Conservation (phyloP, 2,797 vertebrate genomes). For the Pagetopsis macropterus region DNA sequence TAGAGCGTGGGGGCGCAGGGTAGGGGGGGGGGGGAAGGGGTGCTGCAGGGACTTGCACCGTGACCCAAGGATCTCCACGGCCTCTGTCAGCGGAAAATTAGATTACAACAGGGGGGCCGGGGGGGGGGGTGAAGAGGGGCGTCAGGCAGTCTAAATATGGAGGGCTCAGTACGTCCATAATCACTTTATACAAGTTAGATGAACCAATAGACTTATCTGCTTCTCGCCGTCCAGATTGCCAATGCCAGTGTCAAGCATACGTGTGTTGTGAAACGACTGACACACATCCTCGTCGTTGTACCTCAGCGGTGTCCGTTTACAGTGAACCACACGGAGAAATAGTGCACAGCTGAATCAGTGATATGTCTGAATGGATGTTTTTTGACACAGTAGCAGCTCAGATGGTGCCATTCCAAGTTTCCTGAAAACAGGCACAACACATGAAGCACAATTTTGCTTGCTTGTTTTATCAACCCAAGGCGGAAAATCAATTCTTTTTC, state of each 20-base stretch:
- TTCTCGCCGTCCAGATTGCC: slow-evolving; percentile 74
- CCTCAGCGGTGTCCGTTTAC: slow-evolving; percentile 41
- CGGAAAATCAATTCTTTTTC: slow-evolving; percentile 37
- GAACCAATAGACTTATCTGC: slow-evolving; percentile 82
- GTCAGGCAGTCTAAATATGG: slow-evolving; percentile 88
- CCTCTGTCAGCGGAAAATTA: slow-evolving; percentile 87
- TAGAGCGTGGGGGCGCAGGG: slow-evolving; percentile 67
- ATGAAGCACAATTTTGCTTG: slow-evolving; percentile 7
- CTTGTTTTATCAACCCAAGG: slow-evolving; percentile 43
- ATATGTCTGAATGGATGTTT: slow-evolving; percentile 50
- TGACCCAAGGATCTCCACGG: slow-evolving; percentile 83
- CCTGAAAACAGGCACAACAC: slow-evolving; percentile 36
- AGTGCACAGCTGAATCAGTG: slow-evolving; percentile 36
- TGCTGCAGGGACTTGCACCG: slow-evolving; percentile 69
- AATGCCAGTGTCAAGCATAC: slow-evolving; percentile 58
- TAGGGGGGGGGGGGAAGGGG: slow-evolving; percentile 17
- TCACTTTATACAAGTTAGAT: slow-evolving; percentile 85
- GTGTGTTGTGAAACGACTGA: slow-evolving; percentile 33
- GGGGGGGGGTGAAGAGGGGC: slow-evolving; percentile 76
- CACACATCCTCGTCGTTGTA: slow-evolving; percentile 43
- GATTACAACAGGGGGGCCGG: slow-evolving; percentile 83
- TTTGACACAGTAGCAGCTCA: slow-evolving; percentile 54
- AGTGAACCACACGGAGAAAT: slow-evolving; percentile 11
- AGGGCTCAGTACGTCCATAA: slow-evolving; percentile 82
- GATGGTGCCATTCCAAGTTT: slow-evolving; percentile 56